A percentile compares a stretch with the other conserved stretches of the same genome.
phyloP scores from a whole-genome alignment of 2,113 vertebrate species.

The Neotoma lepida region DNA sequence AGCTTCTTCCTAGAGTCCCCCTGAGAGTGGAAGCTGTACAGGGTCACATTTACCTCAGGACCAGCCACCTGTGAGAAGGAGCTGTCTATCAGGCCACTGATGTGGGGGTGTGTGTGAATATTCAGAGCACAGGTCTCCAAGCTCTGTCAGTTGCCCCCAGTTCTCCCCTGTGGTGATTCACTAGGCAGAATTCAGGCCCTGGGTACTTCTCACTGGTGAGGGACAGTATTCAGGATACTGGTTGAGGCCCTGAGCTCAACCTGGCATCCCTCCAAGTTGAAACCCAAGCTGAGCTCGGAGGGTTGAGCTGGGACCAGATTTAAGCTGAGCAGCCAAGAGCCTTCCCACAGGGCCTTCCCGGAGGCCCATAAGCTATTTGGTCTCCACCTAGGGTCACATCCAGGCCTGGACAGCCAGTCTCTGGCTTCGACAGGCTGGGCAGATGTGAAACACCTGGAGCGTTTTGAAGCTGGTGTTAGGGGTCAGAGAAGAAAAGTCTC shows the following conservation, averaged over 20 bases:
- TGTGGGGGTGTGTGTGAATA: not conserved
- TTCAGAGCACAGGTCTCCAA: not conserved
- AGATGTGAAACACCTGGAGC: too few relatives aligned
- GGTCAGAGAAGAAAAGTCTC: not conserved
- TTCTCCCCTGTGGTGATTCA: fast-evolving
- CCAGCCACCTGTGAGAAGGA: not conserved
- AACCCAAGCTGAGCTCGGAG: not conserved
- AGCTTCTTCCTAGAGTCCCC: not conserved
- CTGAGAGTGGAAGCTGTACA: too few relatives aligned
- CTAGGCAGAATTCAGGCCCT: not conserved
- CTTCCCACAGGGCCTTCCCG: not conserved
- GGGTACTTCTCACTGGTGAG: not conserved
- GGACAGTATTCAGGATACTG: not conserved
- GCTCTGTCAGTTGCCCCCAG: fast-evolving
- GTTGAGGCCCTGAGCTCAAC: not conserved
- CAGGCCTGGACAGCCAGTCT: not conserved
- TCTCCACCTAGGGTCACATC: fast-evolving
- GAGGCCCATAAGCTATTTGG: not conserved
- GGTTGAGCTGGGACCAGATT: not conserved
- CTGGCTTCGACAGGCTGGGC: not conserved
- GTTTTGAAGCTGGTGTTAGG: not conserved
- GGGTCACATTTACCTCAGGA: not conserved
- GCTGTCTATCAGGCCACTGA: too few relatives aligned
- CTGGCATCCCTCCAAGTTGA: not conserved
- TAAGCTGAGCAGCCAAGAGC: not conserved